phyloP scores from a whole-genome alignment of 2,888 invertebrate species.

The Phaonia tiefii region DNA sequence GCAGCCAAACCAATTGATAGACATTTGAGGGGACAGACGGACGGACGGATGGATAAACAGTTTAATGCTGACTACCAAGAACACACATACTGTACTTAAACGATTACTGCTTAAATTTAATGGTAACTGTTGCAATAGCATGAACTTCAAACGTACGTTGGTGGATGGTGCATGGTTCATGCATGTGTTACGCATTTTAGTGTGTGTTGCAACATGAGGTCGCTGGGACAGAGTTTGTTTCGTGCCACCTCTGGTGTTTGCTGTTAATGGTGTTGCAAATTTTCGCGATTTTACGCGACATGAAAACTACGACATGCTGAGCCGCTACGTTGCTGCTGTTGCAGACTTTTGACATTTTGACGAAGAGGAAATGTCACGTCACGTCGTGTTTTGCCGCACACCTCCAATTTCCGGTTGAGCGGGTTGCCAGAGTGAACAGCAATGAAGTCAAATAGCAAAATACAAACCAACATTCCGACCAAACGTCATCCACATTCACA shows the following conservation, averaged over 20 bases:
- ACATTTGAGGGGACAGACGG: no score
- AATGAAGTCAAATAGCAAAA: conserved; percentile 68
- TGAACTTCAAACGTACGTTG: conserved; percentile 21
- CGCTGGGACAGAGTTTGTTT: conserved; percentile 11
- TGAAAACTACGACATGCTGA: conserved; percentile 15
- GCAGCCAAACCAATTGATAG: no score
- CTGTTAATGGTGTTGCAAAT: conserved; percentile 66
- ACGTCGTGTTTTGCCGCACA: conserved; percentile 81
- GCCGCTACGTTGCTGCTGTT: conserved; percentile 8
- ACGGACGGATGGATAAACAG: not conserved
- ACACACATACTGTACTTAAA: conserved; percentile 8
- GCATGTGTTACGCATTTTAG: conserved; percentile 59
- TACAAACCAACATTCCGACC: conserved; percentile 66
- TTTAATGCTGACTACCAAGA: conserved; percentile 15
- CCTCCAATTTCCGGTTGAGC: conserved; percentile 79
- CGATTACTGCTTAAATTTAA: conserved; percentile 26
- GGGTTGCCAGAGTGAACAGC: conserved; percentile 67
- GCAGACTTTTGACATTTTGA: conserved; percentile 44
- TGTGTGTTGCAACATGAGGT: not conserved
- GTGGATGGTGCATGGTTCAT: not conserved
- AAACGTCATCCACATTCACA: conserved; percentile 67
- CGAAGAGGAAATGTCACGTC: conserved; percentile 80
- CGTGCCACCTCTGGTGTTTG: conserved; percentile 48
- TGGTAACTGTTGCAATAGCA: conserved; percentile 1
- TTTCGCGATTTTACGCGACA: conserved; percentile 57